Evolutionary conservation across 30 jellyfish, hydroid and myxozoan species (phyloP).

Genomic region (Euphysa ruthae): DNA sequence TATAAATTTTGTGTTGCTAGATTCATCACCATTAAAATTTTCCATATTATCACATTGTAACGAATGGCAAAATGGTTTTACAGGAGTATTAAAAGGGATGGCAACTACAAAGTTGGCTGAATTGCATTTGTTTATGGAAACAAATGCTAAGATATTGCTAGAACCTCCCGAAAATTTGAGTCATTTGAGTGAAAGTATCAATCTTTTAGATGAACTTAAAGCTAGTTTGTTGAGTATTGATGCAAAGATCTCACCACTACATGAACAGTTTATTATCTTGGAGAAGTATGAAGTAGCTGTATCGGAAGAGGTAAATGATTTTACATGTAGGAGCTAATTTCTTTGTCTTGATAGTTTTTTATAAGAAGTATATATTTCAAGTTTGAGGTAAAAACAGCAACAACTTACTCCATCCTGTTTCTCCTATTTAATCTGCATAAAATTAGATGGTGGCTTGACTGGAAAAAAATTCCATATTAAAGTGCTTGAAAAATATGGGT

Average conservation of each 20-base stretch:
- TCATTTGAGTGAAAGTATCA: slow-evolving; percentile 72
- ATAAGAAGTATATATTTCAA: neutral
- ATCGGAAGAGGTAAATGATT: slow-evolving; percentile 65
- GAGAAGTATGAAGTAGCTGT: slow-evolving; percentile 86
- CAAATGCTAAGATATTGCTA: slow-evolving; percentile 51
- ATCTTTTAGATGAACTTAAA: slow-evolving; percentile 59
- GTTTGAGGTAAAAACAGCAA: neutral
- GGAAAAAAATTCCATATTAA: no score
- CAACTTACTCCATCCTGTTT: neutral
- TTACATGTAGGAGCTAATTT: no score
- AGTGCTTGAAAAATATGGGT: no score
- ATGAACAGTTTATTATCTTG: slow-evolving; percentile 79
- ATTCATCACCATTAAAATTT: slow-evolving; percentile 83
- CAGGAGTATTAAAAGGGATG: slow-evolving; percentile 82
- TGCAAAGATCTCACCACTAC: slow-evolving; percentile 75
- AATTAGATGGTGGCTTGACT: no score
- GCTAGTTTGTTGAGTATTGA: slow-evolving; percentile 50
- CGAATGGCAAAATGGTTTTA: slow-evolving; percentile 94
- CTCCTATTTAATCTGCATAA: no score
- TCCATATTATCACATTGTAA: slow-evolving; percentile 86
- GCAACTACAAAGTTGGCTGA: slow-evolving; percentile 68
- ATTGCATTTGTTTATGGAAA: slow-evolving; percentile 53
- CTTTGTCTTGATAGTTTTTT: neutral
- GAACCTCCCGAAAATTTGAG: slow-evolving; percentile 78
- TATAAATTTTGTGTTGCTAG: slow-evolving; percentile 67